Base-by-base conservation (phyloP, 1,140 invertebrate genomes). In the Mercenaria mercenaria region DNA sequence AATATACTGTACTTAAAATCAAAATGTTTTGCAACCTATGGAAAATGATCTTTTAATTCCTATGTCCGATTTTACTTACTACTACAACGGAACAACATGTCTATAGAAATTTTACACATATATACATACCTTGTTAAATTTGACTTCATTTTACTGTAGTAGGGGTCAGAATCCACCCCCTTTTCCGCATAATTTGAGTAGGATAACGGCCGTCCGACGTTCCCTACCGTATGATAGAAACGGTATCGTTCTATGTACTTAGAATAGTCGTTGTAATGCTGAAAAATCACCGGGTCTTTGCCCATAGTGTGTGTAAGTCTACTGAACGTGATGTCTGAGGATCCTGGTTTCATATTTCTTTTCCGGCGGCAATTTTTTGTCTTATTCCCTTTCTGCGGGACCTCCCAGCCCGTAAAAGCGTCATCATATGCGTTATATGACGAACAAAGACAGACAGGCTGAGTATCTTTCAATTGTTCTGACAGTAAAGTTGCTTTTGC, bases 181-280 rank as follows among this genome's bases (percentile, higher is more conserved):
- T 79, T 87, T 43, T 67, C 74, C 20, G 37, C 72, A 47, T 64
- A 64, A 43, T 76, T 69, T 61, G 34, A 13, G 34, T 87, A 64
- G 20, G 74, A 52, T 41, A 59, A 47, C 10, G 72, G 72, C 34
- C 85, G 50, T 20, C 72, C 85, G 26, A 87, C 85, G 39, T 87
- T 87, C 15, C 86, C 86, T 0, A 88, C 86, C 41, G 86, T 88
- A 37, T 88, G 86, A 20, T 79, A 81, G 34, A 81, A 88, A 32
- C 86, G 50, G 34, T 88, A 88, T 2, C 86, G 56, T 50, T 88
- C 86, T 52, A 88, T 88, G 64, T 88, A 88, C 32, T 88, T 88
- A 10, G 47, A 15, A 26, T 18, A 67, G 26, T 88, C 86, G 34
- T 80, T 64, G 39, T 88, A 88, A 39, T 88, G 86, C 2, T 88